Evolutionary conservation across 2,888 invertebrate species (phyloP).

Genomic region (Eupithecia centaureata): DNA sequence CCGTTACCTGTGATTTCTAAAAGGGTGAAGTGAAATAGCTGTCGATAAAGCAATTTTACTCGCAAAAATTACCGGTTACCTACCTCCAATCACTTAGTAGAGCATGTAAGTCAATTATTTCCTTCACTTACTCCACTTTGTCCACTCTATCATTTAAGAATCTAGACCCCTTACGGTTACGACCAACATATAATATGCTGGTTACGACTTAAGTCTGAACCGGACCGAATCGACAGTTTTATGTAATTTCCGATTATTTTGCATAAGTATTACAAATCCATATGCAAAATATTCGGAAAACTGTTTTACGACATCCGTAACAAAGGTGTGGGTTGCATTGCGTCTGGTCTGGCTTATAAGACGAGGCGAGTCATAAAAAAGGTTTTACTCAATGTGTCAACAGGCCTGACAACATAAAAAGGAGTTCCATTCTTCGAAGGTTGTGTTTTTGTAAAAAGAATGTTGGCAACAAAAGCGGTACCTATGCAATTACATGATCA

Average conservation of each 20-base stretch:
- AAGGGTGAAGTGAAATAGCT: neutral
- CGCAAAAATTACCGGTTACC: neutral
- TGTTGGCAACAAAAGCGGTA: neutral
- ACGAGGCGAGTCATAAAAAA: neutral
- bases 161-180: neutral
- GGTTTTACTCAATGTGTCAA: too few species aligned
- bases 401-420: neutral
- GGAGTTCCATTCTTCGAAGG: neutral
- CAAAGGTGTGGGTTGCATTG: neutral
- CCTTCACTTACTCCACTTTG: conserved; percentile 1
- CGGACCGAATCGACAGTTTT: neutral
- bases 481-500: neutral
- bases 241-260: neutral
- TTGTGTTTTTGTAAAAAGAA: neutral
- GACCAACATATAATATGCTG: neutral
- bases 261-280: neutral
- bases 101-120: conserved; percentile 4
- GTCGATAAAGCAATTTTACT: neutral
- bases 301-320: conserved; percentile 1
- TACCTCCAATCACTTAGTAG: neutral
- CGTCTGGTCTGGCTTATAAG: neutral
- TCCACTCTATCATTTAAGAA: conserved; percentile 6
- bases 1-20: neutral
- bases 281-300: conserved; percentile 1
- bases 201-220: neutral